These are phyloP conservation scores for Acleris emargana DNA, from an alignment of 2,888 invertebrate species.

Conservation along the genomic window DNA sequence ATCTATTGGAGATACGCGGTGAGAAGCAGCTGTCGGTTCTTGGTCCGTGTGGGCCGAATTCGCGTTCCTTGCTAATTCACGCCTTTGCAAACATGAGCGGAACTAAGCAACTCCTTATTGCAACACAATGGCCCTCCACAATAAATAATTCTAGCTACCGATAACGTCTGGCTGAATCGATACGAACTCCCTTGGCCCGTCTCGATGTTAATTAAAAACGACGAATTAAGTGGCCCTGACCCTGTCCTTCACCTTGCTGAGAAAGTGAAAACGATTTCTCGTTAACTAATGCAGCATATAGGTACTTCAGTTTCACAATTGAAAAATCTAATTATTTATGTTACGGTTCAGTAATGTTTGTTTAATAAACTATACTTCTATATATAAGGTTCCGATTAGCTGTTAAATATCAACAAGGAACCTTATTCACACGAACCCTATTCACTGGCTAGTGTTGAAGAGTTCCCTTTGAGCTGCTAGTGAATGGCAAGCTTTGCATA, in stretches of 20 bases:
- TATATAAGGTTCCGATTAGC: no score
- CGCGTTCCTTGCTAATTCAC: conserved; percentile 42
- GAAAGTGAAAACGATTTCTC: conserved; percentile 26
- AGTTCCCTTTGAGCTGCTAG: conserved; percentile 2
- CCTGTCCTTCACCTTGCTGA: conserved; percentile 29
- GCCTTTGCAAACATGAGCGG: conserved; percentile 40
- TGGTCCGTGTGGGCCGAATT: conserved; percentile 37
- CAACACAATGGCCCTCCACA: conserved; percentile 43
- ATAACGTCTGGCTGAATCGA: conserved; percentile 26
- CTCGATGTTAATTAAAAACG: conserved; percentile 21
- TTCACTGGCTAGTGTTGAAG: no score
- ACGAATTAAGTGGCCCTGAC: conserved; percentile 16
- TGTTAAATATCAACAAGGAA: no score
- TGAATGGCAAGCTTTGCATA: conserved; percentile 9
- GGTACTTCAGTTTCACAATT: neutral
- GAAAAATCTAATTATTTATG: neutral
- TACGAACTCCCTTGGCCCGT: conserved; percentile 29
- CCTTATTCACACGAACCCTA: no score
- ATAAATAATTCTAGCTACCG: conserved; percentile 23
- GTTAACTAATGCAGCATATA: neutral
- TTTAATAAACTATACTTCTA: no score
- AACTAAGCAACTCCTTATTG: conserved; percentile 35
- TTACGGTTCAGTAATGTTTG: neutral
- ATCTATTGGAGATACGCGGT: neutral
- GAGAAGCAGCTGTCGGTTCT: conserved; percentile 11